Conservation (phyloP, 2,797 vertebrate genomes). For the Myotis daubentonii region DNA sequence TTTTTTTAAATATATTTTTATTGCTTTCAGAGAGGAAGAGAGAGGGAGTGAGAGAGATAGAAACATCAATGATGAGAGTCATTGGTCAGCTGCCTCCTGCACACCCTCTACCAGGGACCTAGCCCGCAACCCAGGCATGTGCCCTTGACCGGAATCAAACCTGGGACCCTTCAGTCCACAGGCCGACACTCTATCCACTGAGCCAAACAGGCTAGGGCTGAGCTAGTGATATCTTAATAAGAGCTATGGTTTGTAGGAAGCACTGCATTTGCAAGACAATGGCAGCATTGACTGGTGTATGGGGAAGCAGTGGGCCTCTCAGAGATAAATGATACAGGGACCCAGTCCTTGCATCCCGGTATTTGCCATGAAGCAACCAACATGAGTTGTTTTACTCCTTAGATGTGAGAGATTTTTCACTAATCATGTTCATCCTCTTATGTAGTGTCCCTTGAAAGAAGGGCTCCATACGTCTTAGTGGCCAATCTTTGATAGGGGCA, state of each 20-base stretch:
- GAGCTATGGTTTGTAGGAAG: not conserved
- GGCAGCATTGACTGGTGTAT: accelerated
- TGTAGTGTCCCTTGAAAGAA: not conserved
- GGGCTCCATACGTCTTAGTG: not conserved
- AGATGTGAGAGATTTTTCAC: not conserved
- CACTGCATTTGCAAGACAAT: not conserved
- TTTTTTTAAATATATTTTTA: no score
- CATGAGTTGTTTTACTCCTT: not conserved
- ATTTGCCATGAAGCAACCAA: not conserved
- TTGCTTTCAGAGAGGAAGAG: no score
- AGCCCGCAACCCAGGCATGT: no score
- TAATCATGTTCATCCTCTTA: not conserved
- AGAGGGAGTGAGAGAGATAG: no score
- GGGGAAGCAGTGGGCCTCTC: accelerated
- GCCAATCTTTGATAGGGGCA: not conserved
- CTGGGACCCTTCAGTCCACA: no score
- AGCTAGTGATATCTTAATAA: not conserved
- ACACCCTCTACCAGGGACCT: no score
- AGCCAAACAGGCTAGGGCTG: no score
- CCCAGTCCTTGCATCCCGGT: not conserved
- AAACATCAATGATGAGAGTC: no score
- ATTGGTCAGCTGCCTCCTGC: no score
- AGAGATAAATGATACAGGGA: not conserved
- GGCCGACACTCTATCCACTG: no score
- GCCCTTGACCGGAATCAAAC: no score